Evolutionary conservation across 2,888 invertebrate genomes (phyloP).

Genomic region (Ceramica pisi): DNA sequence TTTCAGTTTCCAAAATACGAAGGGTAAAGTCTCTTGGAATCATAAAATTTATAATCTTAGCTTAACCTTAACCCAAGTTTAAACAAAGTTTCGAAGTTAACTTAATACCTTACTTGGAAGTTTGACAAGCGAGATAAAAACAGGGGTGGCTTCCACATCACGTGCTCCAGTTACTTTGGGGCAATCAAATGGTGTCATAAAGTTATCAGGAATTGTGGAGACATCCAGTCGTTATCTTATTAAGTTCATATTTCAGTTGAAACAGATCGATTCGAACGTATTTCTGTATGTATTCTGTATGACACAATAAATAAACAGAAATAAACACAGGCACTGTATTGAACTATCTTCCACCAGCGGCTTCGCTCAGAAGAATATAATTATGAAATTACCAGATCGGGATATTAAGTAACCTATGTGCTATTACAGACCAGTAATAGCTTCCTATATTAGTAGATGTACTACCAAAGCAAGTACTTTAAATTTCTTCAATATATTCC

Average conservation of each 20-base stretch:
- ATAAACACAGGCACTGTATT: no score
- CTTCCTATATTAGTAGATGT: no score
- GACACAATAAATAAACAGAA: no score
- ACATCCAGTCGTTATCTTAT: neutral
- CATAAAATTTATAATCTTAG: conserved; percentile 58
- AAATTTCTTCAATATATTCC: no score
- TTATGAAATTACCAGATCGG: no score
- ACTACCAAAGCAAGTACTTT: no score
- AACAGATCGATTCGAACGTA: neutral
- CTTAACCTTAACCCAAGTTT: conserved; percentile 54
- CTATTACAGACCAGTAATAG: no score
- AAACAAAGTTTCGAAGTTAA: conserved; percentile 52
- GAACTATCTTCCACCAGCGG: no score
- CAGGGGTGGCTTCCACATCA: conserved; percentile 43
- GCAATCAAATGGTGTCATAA: conserved; percentile 41
- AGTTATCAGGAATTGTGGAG: conserved; percentile 6
- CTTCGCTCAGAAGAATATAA: no score
- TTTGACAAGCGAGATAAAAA: conserved; percentile 58
- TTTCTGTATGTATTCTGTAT: no score
- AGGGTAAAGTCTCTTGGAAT: conserved; percentile 30
- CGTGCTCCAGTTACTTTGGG: conserved; percentile 29
- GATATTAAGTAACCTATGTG: no score
- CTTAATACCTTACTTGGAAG: conserved; percentile 55
- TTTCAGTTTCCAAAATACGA: conserved; percentile 10
- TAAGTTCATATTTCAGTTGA: neutral